Evolutionary conservation across 1,140 invertebrate genomes (phyloP).

Genomic region (Palaemon carinicauda): DNA sequence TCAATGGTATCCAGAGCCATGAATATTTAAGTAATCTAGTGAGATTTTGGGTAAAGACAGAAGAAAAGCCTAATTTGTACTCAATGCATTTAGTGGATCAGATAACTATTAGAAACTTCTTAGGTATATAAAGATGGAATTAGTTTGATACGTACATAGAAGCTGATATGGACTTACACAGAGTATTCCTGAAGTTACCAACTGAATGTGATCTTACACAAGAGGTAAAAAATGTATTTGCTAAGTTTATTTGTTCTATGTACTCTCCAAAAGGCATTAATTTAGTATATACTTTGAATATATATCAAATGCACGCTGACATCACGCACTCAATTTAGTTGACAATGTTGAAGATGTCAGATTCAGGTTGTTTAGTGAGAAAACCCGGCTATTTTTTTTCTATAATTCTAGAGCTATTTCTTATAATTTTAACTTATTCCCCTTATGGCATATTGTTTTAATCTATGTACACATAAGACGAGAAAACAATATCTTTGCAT

Average conservation of each 20-base stretch:
- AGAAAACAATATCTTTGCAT: too few species aligned
- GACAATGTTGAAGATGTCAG: too few species aligned
- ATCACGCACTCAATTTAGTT: too few species aligned
- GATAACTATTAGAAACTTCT: background rate
- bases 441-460: too few species aligned
- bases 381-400: too few species aligned
- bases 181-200: background rate
- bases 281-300: too few species aligned
- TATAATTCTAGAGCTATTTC: too few species aligned
- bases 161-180: background rate
- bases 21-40: background rate
- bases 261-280: background rate
- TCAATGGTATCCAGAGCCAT: background rate
- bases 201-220: background rate
- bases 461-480: too few species aligned
- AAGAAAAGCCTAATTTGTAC: background rate
- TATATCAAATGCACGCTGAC: too few species aligned
- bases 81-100: background rate
- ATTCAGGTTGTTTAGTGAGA: too few species aligned
- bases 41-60: background rate
- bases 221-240: background rate
- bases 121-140: background rate
- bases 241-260: background rate
- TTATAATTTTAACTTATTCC: too few species aligned
- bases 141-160: background rate